These are phyloP conservation scores for Steinernema khuongi DNA, from an alignment of 1,140 invertebrate species.

Conservation along the genomic window DNA sequence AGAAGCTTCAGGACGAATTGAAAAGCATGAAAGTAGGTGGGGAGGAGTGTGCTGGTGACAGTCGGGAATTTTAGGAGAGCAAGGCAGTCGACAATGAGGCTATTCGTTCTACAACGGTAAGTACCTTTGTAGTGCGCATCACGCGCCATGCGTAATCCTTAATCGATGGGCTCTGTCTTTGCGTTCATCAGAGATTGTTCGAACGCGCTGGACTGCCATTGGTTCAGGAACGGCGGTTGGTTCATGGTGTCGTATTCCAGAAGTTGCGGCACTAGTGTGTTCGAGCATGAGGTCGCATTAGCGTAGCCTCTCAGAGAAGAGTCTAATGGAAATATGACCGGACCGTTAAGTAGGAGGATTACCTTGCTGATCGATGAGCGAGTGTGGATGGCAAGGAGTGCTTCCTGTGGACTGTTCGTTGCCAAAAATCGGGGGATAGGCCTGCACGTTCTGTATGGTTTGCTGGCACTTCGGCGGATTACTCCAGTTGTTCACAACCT, in stretches of 20 bases:
- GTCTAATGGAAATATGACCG: background rate
- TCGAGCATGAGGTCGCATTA: background rate
- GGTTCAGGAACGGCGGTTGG: background rate
- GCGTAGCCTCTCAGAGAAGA: background rate
- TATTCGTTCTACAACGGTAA: background rate
- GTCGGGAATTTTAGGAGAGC: background rate
- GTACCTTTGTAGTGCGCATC: background rate
- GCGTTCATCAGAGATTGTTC: background rate
- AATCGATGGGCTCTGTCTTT: background rate
- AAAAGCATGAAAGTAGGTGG: slow-evolving; percentile 9
- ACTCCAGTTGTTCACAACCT: background rate
- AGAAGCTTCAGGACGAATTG: slow-evolving; percentile 16
- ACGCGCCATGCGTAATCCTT: background rate
- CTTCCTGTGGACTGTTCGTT: background rate
- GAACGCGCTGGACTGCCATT: background rate
- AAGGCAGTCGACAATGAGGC: background rate
- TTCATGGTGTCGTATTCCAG: slow-evolving; percentile 3
- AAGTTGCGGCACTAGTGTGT: background rate
- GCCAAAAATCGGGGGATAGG: background rate
- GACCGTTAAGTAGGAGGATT: background rate
- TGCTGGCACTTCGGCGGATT: background rate
- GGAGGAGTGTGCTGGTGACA: background rate
- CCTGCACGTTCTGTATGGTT: background rate
- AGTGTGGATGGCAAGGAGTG: background rate
- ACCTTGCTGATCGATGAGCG: background rate